Evolutionary conservation across 2,797 vertebrate species (phyloP).

Genomic region (Sylvia borin): DNA sequence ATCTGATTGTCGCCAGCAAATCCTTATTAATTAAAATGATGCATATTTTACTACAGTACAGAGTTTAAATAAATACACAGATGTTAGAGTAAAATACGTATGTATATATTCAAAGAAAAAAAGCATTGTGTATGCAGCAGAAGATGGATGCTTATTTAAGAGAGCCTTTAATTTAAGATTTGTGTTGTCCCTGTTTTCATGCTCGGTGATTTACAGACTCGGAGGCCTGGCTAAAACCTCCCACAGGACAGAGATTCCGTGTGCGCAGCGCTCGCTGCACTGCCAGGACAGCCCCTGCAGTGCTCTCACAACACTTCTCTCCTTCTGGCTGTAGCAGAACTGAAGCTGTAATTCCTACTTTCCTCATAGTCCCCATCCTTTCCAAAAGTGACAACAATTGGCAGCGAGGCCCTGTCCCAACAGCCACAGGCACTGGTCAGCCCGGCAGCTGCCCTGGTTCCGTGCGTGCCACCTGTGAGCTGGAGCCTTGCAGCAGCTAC

Average conservation of each 20-base stretch:
- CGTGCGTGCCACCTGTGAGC: neutral
- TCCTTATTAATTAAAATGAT: conserved; percentile 73
- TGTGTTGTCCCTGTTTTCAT: conserved; percentile 78
- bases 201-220: conserved; percentile 54
- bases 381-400: neutral
- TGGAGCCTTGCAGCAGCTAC: neutral
- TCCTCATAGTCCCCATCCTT: neutral
- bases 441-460: neutral
- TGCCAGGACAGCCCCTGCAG: neutral
- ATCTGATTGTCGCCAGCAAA: conserved; percentile 72
- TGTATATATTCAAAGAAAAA: conserved; percentile 82
- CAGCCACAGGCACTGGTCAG: neutral
- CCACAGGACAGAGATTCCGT: neutral
- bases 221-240: conserved; percentile 48
- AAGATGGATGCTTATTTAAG: conserved; percentile 83
- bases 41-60: conserved; percentile 83
- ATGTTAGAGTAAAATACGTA: conserved; percentile 80
- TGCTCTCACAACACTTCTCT: neutral
- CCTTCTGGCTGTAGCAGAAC: conserved; percentile 16
- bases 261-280: neutral
- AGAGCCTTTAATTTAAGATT: conserved; percentile 82
- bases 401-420: neutral
- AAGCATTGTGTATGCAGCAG: conserved; percentile 78
- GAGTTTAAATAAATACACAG: conserved; percentile 81
- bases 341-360: conserved; percentile 39